Evolutionary conservation across 2,113 vertebrate species (phyloP).

Genomic region (Neoarius graeffei): DNA sequence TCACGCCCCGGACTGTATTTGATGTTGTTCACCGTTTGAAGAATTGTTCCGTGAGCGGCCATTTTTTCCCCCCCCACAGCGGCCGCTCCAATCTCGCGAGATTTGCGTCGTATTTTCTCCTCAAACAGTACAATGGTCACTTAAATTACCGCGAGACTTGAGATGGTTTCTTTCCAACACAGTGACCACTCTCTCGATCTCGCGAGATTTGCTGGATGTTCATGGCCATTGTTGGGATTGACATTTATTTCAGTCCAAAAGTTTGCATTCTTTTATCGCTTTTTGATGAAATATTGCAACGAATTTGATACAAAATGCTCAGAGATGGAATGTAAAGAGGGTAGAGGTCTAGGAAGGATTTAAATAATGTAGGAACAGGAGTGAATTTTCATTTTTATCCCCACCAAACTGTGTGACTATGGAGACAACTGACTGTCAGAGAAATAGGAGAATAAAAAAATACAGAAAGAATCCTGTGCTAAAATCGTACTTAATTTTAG

Average conservation of each 20-base stretch:
- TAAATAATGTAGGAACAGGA: not conserved
- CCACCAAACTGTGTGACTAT: too few relatives aligned
- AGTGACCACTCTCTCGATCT: not conserved
- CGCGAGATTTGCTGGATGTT: slow-evolving; percentile 11
- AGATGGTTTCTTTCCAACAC: not conserved
- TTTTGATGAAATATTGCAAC: not conserved
- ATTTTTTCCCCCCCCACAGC: slow-evolving; percentile 66
- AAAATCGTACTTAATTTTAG: too few relatives aligned
- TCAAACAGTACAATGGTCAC: not conserved
- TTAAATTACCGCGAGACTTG: slow-evolving; percentile 43
- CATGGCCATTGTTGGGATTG: not conserved
- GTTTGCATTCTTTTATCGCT: too few relatives aligned
- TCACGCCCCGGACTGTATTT: slow-evolving; percentile 58
- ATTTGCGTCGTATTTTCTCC: slow-evolving; percentile 15
- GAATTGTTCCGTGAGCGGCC: slow-evolving; percentile 71
- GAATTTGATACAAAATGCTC: not conserved
- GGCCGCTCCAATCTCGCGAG: slow-evolving; percentile 67
- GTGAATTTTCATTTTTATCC: too few relatives aligned
- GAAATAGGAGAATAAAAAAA: not conserved
- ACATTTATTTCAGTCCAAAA: too few relatives aligned
- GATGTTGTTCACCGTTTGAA: slow-evolving; percentile 65
- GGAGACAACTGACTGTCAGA: not conserved
- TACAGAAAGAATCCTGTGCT: too few relatives aligned
- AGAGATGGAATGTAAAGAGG: not conserved
- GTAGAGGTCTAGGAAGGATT: not conserved